These are phyloP conservation scores for Trachemys scripta DNA, from an alignment of 2,113 vertebrate genomes.

Conservation along the genomic window DNA sequence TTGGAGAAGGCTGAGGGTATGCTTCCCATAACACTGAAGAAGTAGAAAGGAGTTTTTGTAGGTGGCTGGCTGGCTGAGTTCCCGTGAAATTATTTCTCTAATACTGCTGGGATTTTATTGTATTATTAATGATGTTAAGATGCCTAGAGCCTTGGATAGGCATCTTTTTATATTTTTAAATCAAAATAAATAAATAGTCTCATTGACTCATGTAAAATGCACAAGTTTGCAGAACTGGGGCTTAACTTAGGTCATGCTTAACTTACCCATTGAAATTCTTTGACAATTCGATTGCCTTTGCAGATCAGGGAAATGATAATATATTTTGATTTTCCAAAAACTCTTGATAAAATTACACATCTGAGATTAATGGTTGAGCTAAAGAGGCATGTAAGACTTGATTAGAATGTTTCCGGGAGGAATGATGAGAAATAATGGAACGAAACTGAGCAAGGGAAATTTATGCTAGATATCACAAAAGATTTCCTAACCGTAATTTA, in stretches of 20 bases:
- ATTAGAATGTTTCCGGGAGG: background rate
- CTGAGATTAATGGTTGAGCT: background rate
- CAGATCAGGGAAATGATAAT: background rate
- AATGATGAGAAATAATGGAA: background rate
- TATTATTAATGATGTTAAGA: background rate
- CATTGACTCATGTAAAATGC: background rate
- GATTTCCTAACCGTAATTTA: background rate
- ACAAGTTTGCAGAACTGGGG: background rate
- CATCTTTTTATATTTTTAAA: background rate
- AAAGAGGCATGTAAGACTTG: background rate
- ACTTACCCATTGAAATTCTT: background rate
- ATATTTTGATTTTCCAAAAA: background rate
- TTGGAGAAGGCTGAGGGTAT: background rate
- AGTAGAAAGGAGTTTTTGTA: background rate
- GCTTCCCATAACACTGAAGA: background rate
- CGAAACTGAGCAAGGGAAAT: background rate
- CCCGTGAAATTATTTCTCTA: background rate
- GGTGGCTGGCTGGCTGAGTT: background rate
- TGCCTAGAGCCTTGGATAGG: background rate
- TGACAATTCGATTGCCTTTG: background rate
- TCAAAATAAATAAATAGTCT: background rate
- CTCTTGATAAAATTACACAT: background rate
- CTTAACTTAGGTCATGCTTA: background rate
- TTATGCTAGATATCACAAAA: background rate
- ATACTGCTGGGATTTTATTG: background rate